Percentiles rank a stretch among this genome's conserved stretches.
Evolutionary conservation across 2,113 vertebrate species (phyloP).

Genomic region (Cephalopterus ornatus): DNA sequence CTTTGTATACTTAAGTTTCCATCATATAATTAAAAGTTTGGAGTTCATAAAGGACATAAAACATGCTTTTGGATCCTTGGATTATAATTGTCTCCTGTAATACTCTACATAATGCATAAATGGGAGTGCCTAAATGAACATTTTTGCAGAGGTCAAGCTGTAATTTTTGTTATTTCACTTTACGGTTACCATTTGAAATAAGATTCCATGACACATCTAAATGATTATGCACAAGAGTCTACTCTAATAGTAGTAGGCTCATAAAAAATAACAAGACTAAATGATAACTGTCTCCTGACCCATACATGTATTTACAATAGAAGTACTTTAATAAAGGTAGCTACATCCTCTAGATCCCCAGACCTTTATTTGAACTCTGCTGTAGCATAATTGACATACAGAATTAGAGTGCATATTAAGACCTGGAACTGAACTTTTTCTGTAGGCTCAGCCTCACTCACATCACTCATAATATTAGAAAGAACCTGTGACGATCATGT

Average conservation of each 20-base stretch:
- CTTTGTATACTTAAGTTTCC: background rate
- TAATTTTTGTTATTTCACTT: slow-evolving; percentile 34
- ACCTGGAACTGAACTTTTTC: slow-evolving; percentile 78
- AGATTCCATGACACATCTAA: slow-evolving; percentile 52
- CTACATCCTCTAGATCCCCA: slow-evolving; percentile 72
- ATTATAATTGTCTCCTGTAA: background rate
- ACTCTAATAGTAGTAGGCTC: slow-evolving; percentile 66
- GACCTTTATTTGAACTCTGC: slow-evolving; percentile 80
- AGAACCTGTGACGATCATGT: slow-evolving; percentile 72
- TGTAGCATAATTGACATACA: slow-evolving; percentile 70
- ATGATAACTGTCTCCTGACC: slow-evolving; percentile 70
- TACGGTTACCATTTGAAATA: slow-evolving; percentile 64
- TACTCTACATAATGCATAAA: background rate
- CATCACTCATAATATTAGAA: slow-evolving; percentile 73
- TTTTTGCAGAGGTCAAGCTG: slow-evolving; percentile 33
- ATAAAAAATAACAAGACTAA: slow-evolving; percentile 73
- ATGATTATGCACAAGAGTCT: slow-evolving; percentile 59
- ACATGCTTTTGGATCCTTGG: background rate
- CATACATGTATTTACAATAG: slow-evolving; percentile 68
- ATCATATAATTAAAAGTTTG: background rate
- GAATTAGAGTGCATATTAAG: slow-evolving; percentile 76
- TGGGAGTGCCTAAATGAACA: background rate
- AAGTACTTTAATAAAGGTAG: slow-evolving; percentile 73
- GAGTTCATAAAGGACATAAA: background rate
- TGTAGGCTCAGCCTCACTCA: slow-evolving; percentile 66